Base-by-base conservation (phyloP, 2,797 vertebrate genomes). In the Dendrocincla fuliginosa region DNA sequence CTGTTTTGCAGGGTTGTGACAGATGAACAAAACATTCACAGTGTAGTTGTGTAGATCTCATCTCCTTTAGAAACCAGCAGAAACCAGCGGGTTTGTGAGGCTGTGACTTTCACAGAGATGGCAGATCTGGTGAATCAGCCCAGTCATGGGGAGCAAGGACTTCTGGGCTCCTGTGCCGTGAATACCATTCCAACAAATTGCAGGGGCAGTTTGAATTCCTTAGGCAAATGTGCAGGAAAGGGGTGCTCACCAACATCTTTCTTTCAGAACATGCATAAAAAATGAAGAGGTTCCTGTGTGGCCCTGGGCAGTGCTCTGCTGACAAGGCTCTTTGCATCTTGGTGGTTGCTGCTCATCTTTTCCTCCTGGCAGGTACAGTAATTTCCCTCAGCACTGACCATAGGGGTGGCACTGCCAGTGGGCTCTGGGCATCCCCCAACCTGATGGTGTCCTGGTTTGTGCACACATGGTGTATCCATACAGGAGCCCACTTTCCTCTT, bases 311-410 rank as follows among this genome's bases (percentile, higher is more conserved):
- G 27, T 70, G 22, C 63, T 92, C 55, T 57, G 81, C 73, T 46
- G 10, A 14, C 57, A 93, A 86, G 39, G 33, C 28, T 86, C 41
- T 97, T 84, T 76, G 35, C 73, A 78, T 79, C 91, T 35, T 95
- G 74, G 50, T 96, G 75, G 50, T 93, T 53, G 55, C 81, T 64
- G 91, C 47, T 5, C 37, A 2, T 68, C 87, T 97, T 80, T 91
- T 97, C 77, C 87, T 96, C 74, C 82, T 94, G 47, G 76, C 96
- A 97, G 97, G 97, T 98, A 97, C 24, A 42, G 74, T 87, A 44
- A 81, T 76, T 53, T 20, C 10, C 5, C 49, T 71, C 30, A 32
- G 68, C 30, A 27, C 77, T 55, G 74, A 53, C 37, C 24, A 5
- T 1, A 50, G 9, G 11, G n/a, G 22, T 59, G 53, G 23, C 67